Evolutionary conservation across 2,113 vertebrate genomes (phyloP).

Genomic region (Nymphicus hollandicus): DNA sequence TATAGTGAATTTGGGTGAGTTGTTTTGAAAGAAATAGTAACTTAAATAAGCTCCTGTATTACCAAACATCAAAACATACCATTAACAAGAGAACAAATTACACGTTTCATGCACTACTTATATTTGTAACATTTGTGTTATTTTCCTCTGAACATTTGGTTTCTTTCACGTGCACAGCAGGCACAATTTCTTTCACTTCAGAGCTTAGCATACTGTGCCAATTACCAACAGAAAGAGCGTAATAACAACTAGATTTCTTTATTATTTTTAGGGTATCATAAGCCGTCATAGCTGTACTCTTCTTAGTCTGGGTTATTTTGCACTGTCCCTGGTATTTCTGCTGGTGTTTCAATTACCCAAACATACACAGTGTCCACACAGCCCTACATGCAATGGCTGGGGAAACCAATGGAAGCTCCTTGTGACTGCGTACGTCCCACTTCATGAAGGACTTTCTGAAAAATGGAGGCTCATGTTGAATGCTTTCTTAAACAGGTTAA

Average conservation of each 20-base stretch:
- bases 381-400: neutral
- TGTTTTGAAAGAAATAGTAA: neutral
- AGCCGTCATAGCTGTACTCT: neutral
- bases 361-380: neutral
- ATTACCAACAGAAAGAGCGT: neutral
- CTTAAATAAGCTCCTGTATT: neutral
- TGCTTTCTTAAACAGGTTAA: neutral
- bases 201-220: neutral
- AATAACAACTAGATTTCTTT: neutral
- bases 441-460: neutral
- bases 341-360: neutral
- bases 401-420: neutral
- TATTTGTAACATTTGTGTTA: neutral
- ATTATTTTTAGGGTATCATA: neutral
- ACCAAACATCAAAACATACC: neutral
- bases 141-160: neutral
- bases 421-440: accelerated
- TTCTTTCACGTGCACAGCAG: neutral
- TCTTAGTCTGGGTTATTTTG: neutral
- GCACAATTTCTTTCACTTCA: neutral
- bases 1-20: neutral
- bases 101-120: neutral
- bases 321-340: neutral
- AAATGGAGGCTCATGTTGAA: neutral
- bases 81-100: neutral